A percentile compares a stretch with the other conserved stretches of the same genome.
phyloP scores from a whole-genome alignment of 2,113 vertebrate genomes.

The Rattus norvegicus region GRCr8 NC_086028.1:9500501-9501000 shows the following conservation, averaged over 20 bases:
- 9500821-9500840: neutral
- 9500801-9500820: no score
- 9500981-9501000: neutral
- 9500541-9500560: neutral
- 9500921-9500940: neutral
- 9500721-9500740: neutral
- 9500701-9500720: neutral
- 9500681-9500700: neutral
- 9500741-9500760: neutral
- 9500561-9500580: neutral
- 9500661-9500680: neutral
- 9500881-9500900: neutral
- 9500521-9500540: neutral
- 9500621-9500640: neutral
- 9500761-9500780: neutral
- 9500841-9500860: neutral
- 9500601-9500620: neutral
- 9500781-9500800: neutral
- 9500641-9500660: neutral
- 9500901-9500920: neutral
- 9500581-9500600: neutral
- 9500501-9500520: conserved; percentile 3
- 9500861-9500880: neutral
- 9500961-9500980: neutral
- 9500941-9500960: neutral